Base-by-base conservation (phyloP, 2,797 vertebrate genomes). In the Varecia variegata region DNA sequence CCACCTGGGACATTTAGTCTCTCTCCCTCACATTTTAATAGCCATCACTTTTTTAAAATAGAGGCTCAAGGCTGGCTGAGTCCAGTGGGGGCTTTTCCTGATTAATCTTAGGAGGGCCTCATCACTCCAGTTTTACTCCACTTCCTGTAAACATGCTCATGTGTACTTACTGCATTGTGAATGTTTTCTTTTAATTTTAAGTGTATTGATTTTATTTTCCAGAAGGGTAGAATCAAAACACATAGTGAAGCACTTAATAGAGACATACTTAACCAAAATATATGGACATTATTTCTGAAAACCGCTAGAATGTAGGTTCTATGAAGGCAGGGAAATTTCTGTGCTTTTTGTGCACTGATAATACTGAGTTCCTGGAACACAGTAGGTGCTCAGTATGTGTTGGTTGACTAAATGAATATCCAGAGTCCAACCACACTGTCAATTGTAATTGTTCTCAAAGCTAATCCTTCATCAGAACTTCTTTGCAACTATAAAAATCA, bases 151-250 rank as follows among this genome's bases (percentile, higher is more conserved):
- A 76, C 23, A 32, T 21, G 14, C n/a, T 58, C 35, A 8, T 13
- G 5, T 20, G 2, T 77, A 67, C 43, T 68, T 17, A 14, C 23
- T 18, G 27, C 6, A 27, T 14, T n/a, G 3, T 15, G 38, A 87
- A 85, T 71, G 35, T 56, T 85, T 96, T 85, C 45, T 77, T 88
- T 93, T 45, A 54, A 70, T 82, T 93, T 77, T 70, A 45, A 23
- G 38, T 23, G 4, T 50, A 11, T 62, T 73, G 82, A 30, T 87
- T 94, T 90, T 58, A 20, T 60, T 38, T 92, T 92, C 43, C 43
- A 77, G 14, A 56, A 71, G 18, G 56, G 38, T 68, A 74, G 82
- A 76, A 77, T 30, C 32, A 74, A 86, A 93, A 43, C 58, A 67
- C 60, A 35, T 17, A 92, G 40, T 56, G 38, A 58, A 56, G 3